Percentiles rank a stretch among this genome's conserved stretches.
phyloP scores from a whole-genome alignment of 1,140 invertebrate species.

The Habropoda laboriosa region DNA sequence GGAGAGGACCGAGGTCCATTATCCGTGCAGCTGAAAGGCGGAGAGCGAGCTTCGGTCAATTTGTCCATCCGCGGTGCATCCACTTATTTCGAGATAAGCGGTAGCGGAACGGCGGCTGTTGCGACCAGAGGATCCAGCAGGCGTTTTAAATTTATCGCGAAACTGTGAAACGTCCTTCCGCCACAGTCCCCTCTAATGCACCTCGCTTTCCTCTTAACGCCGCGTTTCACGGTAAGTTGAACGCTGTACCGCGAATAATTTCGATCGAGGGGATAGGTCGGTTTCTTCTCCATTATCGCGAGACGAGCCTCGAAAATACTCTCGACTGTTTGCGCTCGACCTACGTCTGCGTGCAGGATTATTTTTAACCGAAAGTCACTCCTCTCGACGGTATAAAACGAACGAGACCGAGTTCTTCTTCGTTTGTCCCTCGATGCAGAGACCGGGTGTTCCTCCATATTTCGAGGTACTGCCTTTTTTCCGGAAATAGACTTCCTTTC shows the following conservation, averaged over 20 bases:
- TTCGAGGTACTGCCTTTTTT: conserved; percentile 53
- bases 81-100: conserved; percentile 68
- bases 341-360: neutral
- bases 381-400: neutral
- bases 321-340: neutral
- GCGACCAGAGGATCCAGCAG: conserved; percentile 1
- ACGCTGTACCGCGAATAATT: neutral
- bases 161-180: conserved; percentile 7
- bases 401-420: neutral
- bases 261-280: neutral
- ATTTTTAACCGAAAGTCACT: conserved; percentile 13
- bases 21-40: conserved; percentile 13
- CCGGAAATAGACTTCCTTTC: conserved; percentile 67
- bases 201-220: conserved; percentile 40
- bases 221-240: conserved; percentile 4
- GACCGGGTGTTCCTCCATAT: neutral
- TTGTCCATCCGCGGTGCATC: conserved; percentile 55
- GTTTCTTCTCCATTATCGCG: neutral
- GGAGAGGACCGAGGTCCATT: conserved; percentile 52
- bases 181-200: conserved; percentile 50
- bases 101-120: conserved; percentile 11
- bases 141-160: conserved; percentile 59
- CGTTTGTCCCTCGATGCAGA: neutral
- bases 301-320: neutral
- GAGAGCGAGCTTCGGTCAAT: conserved; percentile 11